These are phyloP conservation scores for Panorpa germanica DNA, from an alignment of 2,888 invertebrate species.

Conservation along the genomic window DNA sequence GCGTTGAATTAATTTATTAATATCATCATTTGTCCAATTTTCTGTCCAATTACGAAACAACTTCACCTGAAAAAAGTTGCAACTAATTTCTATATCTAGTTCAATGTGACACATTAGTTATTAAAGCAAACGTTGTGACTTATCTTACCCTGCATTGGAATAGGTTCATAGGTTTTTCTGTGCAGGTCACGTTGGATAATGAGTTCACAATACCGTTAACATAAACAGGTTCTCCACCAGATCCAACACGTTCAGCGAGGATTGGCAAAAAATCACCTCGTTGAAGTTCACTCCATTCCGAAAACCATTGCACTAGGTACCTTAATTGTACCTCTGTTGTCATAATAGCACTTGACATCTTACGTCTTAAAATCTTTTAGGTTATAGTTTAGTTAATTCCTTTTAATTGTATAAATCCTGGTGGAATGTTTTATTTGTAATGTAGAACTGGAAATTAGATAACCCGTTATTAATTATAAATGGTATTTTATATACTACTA, in stretches of 20 bases:
- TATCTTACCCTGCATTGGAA: conserved; percentile 60
- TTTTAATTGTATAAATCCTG: too few relatives aligned
- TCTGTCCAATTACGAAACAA: conserved; percentile 70
- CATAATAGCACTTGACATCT: conserved; percentile 36
- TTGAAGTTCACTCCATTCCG: conserved; percentile 78
- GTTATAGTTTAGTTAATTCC: too few relatives aligned
- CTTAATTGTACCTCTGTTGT: conserved; percentile 56
- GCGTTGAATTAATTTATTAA: conserved; percentile 44
- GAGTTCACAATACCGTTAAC: conserved; percentile 56
- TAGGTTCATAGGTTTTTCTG: conserved; percentile 60
- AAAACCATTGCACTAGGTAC: conserved; percentile 72
- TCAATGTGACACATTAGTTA: conserved; percentile 6
- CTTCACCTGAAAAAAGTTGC: conserved; percentile 37
- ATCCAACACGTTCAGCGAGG: conserved; percentile 41
- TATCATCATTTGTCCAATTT: conserved; percentile 57
- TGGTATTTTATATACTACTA: too few relatives aligned
- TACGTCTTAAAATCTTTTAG: too few relatives aligned
- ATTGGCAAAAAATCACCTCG: conserved; percentile 66
- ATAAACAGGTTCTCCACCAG: conserved; percentile 36
- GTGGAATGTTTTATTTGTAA: too few relatives aligned
- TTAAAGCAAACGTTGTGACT: conserved; percentile 4
- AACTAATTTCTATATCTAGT: conserved; percentile 1
- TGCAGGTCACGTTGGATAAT: conserved; percentile 42
- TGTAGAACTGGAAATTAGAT: too few relatives aligned
- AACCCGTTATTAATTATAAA: too few relatives aligned